Evolutionary conservation across 2,797 vertebrate species (phyloP).

Genomic region (Zenarchopterus dispar): DNA sequence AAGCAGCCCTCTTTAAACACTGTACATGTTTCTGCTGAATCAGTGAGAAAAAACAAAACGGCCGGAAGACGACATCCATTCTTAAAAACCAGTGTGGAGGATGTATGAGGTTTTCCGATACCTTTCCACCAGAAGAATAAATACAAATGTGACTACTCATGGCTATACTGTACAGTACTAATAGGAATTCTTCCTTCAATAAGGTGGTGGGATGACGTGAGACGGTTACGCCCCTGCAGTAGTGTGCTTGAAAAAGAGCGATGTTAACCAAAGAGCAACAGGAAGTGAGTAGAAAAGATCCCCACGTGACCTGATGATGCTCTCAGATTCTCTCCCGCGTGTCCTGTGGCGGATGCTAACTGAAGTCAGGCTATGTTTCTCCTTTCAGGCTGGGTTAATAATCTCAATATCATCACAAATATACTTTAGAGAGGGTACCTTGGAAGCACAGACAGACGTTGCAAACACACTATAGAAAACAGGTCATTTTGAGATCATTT

Average conservation of each 20-base stretch:
- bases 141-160: slow-evolving; percentile 67
- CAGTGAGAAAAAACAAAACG: slow-evolving; percentile 66
- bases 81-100: slow-evolving; percentile 60
- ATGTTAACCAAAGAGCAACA: slow-evolving; percentile 72
- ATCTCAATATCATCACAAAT: slow-evolving; percentile 70
- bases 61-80: slow-evolving; percentile 78
- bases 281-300: slow-evolving; percentile 69
- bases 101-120: slow-evolving; percentile 58
- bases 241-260: slow-evolving; percentile 82
- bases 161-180: slow-evolving; percentile 76
- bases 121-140: slow-evolving; percentile 59
- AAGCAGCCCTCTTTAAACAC: slow-evolving; percentile 83
- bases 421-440: slow-evolving; percentile 81
- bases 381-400: slow-evolving; percentile 72
- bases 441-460: slow-evolving; percentile 82
- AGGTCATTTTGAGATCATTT: slow-evolving; percentile 72
- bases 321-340: slow-evolving; percentile 56
- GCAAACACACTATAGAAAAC: slow-evolving; percentile 80
- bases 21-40: slow-evolving; percentile 77
- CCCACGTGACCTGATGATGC: slow-evolving; percentile 48
- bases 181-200: slow-evolving; percentile 66
- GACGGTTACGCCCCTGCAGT: slow-evolving; percentile 63
- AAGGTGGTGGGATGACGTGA: slow-evolving; percentile 50
- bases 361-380: slow-evolving; percentile 66
- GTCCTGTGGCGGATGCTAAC: slow-evolving; percentile 55